A percentile compares a stretch with the other conserved stretches of the same genome.
Evolutionary conservation across 2,888 invertebrate genomes (phyloP).

Genomic region (Nyleta sp.): DNA sequence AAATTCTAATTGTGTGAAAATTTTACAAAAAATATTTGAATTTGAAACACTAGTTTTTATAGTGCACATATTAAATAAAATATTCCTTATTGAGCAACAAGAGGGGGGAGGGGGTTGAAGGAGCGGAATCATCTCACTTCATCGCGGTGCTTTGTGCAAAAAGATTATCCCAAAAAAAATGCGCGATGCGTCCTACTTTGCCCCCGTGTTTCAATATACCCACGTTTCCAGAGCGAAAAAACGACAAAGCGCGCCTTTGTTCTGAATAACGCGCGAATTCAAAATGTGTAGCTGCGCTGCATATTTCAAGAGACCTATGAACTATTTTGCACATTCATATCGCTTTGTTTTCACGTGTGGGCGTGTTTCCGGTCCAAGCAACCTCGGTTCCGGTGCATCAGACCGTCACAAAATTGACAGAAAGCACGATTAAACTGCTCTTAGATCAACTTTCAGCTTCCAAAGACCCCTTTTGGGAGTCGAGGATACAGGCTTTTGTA

Average conservation of each 20-base stretch:
- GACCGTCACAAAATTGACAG: slow-evolving; percentile 45
- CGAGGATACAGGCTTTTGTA: not conserved
- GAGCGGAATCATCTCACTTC: too few species aligned
- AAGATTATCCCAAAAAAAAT: too few species aligned
- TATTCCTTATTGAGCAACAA: too few species aligned
- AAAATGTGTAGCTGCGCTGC: slow-evolving; percentile 46
- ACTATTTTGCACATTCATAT: slow-evolving; percentile 63
- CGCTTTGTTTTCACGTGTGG: slow-evolving; percentile 60
- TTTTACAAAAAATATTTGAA: too few species aligned
- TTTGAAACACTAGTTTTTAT: too few species aligned
- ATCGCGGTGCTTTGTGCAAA: too few species aligned
- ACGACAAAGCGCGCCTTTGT: slow-evolving; percentile 49
- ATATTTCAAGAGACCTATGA: slow-evolving; percentile 62
- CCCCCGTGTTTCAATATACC: slow-evolving; percentile 35
- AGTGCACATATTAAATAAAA: too few species aligned
- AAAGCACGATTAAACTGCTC: slow-evolving; percentile 10
- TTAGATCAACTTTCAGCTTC: slow-evolving; percentile 4
- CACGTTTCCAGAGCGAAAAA: slow-evolving; percentile 31
- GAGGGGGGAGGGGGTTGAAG: too few species aligned
- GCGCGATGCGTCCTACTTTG: too few species aligned
- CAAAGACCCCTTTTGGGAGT: not conserved
- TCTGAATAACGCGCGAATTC: slow-evolving; percentile 51
- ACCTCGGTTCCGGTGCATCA: slow-evolving; percentile 56
- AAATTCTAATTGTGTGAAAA: too few species aligned
- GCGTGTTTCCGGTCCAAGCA: slow-evolving; percentile 62